Evolutionary conservation across 2,888 invertebrate species (phyloP), one percentile per base, ranked within the genome.

Genomic region (Homarus gammarus): DNA sequence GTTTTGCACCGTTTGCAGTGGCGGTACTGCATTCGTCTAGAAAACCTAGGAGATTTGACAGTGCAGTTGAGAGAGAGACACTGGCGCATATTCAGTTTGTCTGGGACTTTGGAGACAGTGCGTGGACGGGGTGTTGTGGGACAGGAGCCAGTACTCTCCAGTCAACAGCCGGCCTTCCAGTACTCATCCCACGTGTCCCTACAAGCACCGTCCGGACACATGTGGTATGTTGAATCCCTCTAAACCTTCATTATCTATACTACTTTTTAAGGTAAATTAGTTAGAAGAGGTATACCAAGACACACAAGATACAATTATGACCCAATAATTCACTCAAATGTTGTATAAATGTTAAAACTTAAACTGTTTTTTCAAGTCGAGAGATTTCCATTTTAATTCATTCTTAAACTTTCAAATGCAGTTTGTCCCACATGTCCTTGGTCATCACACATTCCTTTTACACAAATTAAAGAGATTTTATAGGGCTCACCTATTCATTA

Each of bases 131-230:
- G 98, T 70, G 99, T 99, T 81, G 98, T 99, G n/a, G 99, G 99
- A 0, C 98, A 99, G 95, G 99, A 99, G 95, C 99, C 99, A 70
- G 96, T 98, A 92, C 95, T 99, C 89, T 98, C 98, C 73, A 96
- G 96, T 91, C 95, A 96, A 91, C 95, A 97, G 93, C 99, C 99
- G 90, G 99, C 99, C 93, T 99, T 99, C 95, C 99, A 99, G 94
- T 99, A 99, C 94, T 98, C 98, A 94, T 98, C 98, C 94, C 99
- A 99, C 94, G 98, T 99, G 84, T 98, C 98, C 93, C 95, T 99
- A 92, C 99, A 99, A 95, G 98, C 99, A 87, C 98, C 99, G 68
- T 98, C 98, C 93, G 99, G 99, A 12, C 99, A 99, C 93, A 98
- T 99, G 98, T 98, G 98, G 98, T 98, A 93, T 94, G 95, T 93